Percentiles rank a stretch among this genome's conserved stretches.
Evolutionary conservation across 1,140 invertebrate genomes (phyloP).

Genomic region (Nebria ingens): DNA sequence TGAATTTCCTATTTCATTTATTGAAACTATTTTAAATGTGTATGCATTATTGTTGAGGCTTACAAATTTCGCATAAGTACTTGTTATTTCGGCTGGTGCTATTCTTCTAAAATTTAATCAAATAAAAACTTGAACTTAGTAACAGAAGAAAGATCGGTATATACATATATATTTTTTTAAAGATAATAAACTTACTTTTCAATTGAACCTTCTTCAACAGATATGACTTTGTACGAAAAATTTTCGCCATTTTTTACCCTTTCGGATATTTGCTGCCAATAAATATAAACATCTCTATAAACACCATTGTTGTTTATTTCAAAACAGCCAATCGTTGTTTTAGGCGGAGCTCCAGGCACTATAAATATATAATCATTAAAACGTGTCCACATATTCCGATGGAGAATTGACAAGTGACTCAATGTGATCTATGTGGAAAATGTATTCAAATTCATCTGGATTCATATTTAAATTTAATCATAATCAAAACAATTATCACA

Average conservation of each 20-base stretch:
- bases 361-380: slow-evolving; percentile 14
- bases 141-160: slow-evolving; percentile 18
- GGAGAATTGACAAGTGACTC: too few species aligned
- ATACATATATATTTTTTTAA: slow-evolving; percentile 11
- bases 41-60: slow-evolving; percentile 38
- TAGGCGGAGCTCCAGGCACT: slow-evolving; percentile 48
- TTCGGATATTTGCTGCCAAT: slow-evolving; percentile 55
- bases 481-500: too few species aligned
- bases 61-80: slow-evolving; percentile 43
- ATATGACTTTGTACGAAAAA: slow-evolving; percentile 36
- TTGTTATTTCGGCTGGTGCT: slow-evolving; percentile 34
- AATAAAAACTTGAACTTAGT: neutral
- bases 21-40: slow-evolving; percentile 41
- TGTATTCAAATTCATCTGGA: too few species aligned
- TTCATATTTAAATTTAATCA: too few species aligned
- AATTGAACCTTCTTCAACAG: slow-evolving; percentile 32
- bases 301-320: slow-evolving; percentile 37
- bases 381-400: too few species aligned
- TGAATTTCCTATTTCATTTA: slow-evolving; percentile 47
- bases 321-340: slow-evolving; percentile 53
- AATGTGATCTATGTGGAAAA: too few species aligned
- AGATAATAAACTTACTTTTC: slow-evolving; percentile 1
- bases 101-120: slow-evolving; percentile 22
- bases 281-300: slow-evolving; percentile 47
- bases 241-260: slow-evolving; percentile 48